Evolutionary conservation across 2,797 vertebrate genomes (phyloP).

Genomic region (Clarias platycephalus): DNA sequence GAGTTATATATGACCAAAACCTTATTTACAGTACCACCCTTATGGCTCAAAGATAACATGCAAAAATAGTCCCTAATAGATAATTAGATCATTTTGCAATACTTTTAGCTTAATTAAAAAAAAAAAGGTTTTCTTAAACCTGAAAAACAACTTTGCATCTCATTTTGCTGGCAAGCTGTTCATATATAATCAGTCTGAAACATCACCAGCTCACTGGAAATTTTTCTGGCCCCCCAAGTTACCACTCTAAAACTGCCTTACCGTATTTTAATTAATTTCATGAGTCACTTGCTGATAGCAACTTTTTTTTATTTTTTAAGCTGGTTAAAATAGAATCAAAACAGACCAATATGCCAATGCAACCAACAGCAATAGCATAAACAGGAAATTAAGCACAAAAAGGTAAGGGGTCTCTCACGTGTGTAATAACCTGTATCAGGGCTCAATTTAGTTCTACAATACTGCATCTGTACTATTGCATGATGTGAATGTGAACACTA

Average conservation of each 20-base stretch:
- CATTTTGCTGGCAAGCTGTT: neutral
- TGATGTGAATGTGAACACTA: neutral
- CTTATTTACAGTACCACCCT: too few species aligned
- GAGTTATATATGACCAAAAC: too few species aligned
- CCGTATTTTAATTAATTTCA: neutral
- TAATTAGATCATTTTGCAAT: too few species aligned
- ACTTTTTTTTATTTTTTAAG: neutral
- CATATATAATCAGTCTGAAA: neutral
- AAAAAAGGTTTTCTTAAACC: too few species aligned
- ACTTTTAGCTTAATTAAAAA: too few species aligned
- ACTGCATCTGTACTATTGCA: neutral
- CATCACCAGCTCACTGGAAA: slow-evolving; percentile 9
- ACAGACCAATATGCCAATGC: neutral
- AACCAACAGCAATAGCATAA: slow-evolving; percentile 14
- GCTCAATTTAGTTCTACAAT: neutral
- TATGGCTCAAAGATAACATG: too few species aligned
- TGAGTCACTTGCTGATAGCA: neutral
- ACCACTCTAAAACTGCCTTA: neutral
- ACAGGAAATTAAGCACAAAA: slow-evolving; percentile 1
- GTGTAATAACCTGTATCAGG: slow-evolving; percentile 1
- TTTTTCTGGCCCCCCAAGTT: neutral
- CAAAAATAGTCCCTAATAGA: too few species aligned
- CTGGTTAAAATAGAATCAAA: neutral
- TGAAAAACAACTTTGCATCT: too few species aligned
- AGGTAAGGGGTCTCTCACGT: neutral